phyloP scores from a whole-genome alignment of 2,113 vertebrate species.

The Hiodon tergisus region DNA sequence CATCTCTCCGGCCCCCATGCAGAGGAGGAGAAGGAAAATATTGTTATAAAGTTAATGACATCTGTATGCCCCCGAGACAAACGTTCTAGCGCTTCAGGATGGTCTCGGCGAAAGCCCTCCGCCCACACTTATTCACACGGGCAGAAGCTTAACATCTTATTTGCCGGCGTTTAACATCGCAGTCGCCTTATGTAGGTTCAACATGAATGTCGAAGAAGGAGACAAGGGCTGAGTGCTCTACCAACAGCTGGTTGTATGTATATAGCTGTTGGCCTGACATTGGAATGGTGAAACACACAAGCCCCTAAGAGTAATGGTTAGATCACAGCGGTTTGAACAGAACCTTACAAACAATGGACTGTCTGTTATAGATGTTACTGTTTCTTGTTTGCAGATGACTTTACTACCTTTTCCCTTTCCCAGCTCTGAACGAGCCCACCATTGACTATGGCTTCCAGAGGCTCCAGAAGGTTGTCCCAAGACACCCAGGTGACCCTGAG shows the following conservation, averaged over 20 bases:
- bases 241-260: too few relatives aligned
- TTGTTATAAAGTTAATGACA: conserved; percentile 75
- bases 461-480: conserved; percentile 85
- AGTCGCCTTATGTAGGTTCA: conserved; percentile 60
- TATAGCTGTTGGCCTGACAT: too few relatives aligned
- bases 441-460: conserved; percentile 92
- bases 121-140: conserved; percentile 69
- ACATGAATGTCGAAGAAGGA: too few relatives aligned
- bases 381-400: conserved; percentile 7
- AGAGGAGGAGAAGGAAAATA: conserved; percentile 66
- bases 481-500: conserved; percentile 84
- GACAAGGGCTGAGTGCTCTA: too few relatives aligned
- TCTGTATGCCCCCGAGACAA: conserved; percentile 58
- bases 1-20: conserved; percentile 46
- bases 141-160: conserved; percentile 66
- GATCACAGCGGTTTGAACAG: neutral
- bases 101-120: conserved; percentile 38
- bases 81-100: conserved; percentile 45
- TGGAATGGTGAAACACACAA: too few relatives aligned
- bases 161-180: conserved; percentile 59
- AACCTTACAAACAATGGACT: neutral
- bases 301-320: too few relatives aligned
- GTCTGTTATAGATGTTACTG: neutral
- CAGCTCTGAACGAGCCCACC: conserved; percentile 68
- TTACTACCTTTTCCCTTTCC: conserved; percentile 20